Evolutionary conservation across 2,113 vertebrate genomes (phyloP), one percentile per base, ranked within the genome.

Genomic region (Crotophaga sulcirostris): DNA sequence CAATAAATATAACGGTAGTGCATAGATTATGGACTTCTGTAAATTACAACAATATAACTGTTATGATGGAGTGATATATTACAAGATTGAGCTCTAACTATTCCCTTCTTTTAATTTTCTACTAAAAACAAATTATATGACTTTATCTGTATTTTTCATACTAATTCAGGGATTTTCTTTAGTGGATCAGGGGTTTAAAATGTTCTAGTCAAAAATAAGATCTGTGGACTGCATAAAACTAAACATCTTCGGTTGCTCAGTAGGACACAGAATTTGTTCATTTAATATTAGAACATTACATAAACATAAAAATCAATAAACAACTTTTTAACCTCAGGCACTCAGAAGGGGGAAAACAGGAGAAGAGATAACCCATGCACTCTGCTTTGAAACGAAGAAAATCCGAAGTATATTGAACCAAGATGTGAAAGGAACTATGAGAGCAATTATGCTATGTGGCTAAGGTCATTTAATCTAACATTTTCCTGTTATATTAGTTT

Each of bases 271-370:
- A 33, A 69, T 79, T 79, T 82, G 18, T 33, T 24, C 15, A 51
- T 63, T 88, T 91, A 72, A 63, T 89, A 5, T 59, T 52, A 75
- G 44, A 80, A 52, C 9, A 44, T 68, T 73, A 67, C 40, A 72
- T 56, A 80, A 90, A 80, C 33, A 60, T 44, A 78, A 94, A 90
- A 87, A 72, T 84, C 69, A 87, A 72, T 84, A 49, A 87, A 84
- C 24, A 66, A 6, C 36, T 89, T 69, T 23, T 89, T 91, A 87
- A 73, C 33, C 42, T 90, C 60, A 73, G 52, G 23, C 5, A n/a
- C 15, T 54, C 2, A 54, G 0, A 8, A 4, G n/a, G 11, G 4
- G 6, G 25, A 59, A 59, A 49, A 0, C 6, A 38, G 21, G 4
- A 38, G 20, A 82, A 82, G n/a, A 81, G 34, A 28, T 82, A 84